phyloP scores from a whole-genome alignment of 2,113 vertebrate genomes.

The Apaloderma vittatum region DNA sequence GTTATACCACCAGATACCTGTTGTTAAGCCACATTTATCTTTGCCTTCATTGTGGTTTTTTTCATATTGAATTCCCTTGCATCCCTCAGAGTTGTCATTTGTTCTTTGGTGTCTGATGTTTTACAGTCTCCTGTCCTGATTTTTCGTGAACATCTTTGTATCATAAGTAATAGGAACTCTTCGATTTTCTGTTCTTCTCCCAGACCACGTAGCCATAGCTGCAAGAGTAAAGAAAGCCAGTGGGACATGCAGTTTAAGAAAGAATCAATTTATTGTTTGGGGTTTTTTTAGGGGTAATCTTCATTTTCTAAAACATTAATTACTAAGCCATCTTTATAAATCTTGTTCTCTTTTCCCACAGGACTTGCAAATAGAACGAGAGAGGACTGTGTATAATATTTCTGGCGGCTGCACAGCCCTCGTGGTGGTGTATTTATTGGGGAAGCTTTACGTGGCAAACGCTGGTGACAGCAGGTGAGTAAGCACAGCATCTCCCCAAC shows the following conservation, averaged over 20 bases:
- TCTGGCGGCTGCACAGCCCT: slow-evolving; percentile 95
- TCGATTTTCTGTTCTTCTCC: background rate
- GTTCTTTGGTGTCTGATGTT: background rate
- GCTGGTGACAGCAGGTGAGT: slow-evolving; percentile 97
- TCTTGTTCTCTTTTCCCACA: slow-evolving; percentile 57
- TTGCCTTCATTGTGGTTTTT: slow-evolving; percentile 13
- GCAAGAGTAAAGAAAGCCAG: background rate
- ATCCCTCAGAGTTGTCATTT: background rate
- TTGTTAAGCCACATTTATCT: slow-evolving; percentile 44
- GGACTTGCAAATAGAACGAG: slow-evolving; percentile 93
- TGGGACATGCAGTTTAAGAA: background rate
- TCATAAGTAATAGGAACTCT: background rate
- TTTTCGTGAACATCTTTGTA: background rate
- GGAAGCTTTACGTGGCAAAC: slow-evolving; percentile 94
- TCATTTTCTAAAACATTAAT: background rate
- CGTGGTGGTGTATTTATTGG: slow-evolving; percentile 89
- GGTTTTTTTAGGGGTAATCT: background rate
- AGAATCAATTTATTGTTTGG: background rate
- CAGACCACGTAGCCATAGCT: background rate
- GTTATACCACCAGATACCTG: slow-evolving; percentile 13
- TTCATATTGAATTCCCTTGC: background rate
- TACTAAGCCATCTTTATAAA: background rate
- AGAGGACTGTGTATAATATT: slow-evolving; percentile 88
- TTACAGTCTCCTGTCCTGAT: background rate
- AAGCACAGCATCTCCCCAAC: background rate